phyloP scores from a whole-genome alignment of 2,888 invertebrate species.

The Thereva nobilitata region DNA sequence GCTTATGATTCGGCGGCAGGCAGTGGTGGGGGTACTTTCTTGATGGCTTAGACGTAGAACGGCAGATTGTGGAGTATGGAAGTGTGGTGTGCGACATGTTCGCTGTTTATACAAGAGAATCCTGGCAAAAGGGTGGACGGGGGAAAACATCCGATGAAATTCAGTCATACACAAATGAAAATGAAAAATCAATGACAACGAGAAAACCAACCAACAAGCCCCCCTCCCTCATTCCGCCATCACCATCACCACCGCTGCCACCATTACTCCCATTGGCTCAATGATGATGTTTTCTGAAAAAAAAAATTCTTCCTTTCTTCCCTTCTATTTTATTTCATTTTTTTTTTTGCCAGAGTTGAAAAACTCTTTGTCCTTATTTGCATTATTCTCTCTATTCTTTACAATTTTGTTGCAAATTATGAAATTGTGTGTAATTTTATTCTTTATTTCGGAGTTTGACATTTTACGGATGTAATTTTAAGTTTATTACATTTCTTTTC shows the following conservation, averaged over 20 bases:
- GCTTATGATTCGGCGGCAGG: constrained; percentile 13
- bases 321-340: too few species aligned
- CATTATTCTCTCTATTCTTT: too few species aligned
- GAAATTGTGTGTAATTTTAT: too few species aligned
- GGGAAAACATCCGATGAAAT: constrained; percentile 21
- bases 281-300: too few species aligned
- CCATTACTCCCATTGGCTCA: neutral
- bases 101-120: constrained; percentile 31
- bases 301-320: too few species aligned
- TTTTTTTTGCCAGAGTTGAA: too few species aligned
- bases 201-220: constrained; percentile 6
- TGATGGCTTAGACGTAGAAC: constrained; percentile 26
- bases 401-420: too few species aligned
- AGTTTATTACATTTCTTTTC: too few species aligned
- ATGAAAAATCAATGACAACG: constrained; percentile 44
- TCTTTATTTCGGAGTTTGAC: too few species aligned
- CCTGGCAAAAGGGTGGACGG: constrained; percentile 10
- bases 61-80: neutral
- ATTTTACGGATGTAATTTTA: too few species aligned
- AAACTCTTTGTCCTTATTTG: too few species aligned
- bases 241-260: constrained; percentile 11
- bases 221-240: neutral
- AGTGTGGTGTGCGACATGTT: constrained; percentile 28
- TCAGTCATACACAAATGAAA: constrained; percentile 42
- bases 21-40: constrained; percentile 25